These are phyloP conservation scores for Rhizomys pruinosus DNA, from an alignment of 2,113 vertebrate genomes.

Conservation along the genomic window DNA sequence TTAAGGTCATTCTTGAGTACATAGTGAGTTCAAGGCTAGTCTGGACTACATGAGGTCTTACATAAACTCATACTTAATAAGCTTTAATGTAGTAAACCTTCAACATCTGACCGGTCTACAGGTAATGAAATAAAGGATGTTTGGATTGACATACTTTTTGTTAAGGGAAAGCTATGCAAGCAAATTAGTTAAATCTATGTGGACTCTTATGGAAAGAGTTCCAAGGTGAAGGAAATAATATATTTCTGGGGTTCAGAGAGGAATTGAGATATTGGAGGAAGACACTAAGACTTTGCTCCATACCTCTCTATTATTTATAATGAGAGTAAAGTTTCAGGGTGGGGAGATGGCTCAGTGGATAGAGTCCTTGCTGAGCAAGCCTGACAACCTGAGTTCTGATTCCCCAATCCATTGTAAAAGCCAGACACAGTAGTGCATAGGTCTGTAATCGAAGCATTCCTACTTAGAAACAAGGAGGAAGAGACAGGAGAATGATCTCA, in stretches of 20 bases:
- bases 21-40: neutral
- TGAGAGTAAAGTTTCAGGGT: neutral
- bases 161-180: conserved; percentile 3
- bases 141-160: neutral
- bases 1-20: neutral
- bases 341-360: neutral
- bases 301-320: neutral
- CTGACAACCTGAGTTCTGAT: neutral
- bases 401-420: too few species aligned
- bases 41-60: neutral
- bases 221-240: neutral
- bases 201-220: neutral
- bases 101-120: neutral
- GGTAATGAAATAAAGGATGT: neutral
- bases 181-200: neutral
- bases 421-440: too few species aligned
- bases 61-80: neutral
- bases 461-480: too few species aligned
- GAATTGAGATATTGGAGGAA: neutral
- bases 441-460: too few species aligned
- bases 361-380: neutral
- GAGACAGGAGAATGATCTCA: too few species aligned
- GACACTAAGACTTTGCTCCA: neutral
- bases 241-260: neutral
- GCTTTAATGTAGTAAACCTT: neutral